Base-by-base conservation (phyloP, 2,113 vertebrate genomes). In the Parus major region DNA sequence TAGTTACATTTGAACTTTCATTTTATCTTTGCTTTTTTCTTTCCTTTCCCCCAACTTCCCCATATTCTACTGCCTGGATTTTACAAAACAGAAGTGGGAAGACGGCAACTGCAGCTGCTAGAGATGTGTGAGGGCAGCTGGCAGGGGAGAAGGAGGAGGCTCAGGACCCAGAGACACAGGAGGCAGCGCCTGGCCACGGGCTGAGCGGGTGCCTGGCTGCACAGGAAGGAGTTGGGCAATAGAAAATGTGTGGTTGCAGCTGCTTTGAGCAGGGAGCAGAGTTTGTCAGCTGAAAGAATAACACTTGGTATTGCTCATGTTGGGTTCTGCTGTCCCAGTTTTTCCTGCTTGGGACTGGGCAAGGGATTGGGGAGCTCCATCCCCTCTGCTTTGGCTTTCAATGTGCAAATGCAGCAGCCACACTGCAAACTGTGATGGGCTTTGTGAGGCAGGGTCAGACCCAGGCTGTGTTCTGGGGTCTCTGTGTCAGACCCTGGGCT, bases 331-430 rank as follows among this genome's bases (percentile, higher is more conserved):
- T 53, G 23, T 9, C 73, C 71, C 56, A 52, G 69, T 21, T 60
- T 22, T 20, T 70, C 14, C 36, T 28, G 65, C 28, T 4, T 5
- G 18, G 28, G 29, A 0, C 1, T 1, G 52, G 25, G 5, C 1
- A 4, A 4, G 39, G 39, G 28, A 1, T 20, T 2, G 1, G 16
- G 29, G 52, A 41, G 29, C 18, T 61, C 39, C 44, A 4, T 4
- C 20, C 12, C 50, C 28, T 80, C 49, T 49, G 5, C 2, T 6
- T 55, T 25, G 47, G 39, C 46, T 71, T 53, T 47, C 4, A 18
- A 36, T 5, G 1, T 8, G 57, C 24, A 47, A 44, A 75, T 21
- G 50, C 57, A 59, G 76, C 66, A 52, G n/a, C 11, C 53, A 4
- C 24, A 7, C 0, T 25, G 29, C 44, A 41, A 25, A 10, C 9